Evolutionary conservation across 2,888 invertebrate genomes (phyloP), one percentile per base, ranked within the genome.

Genomic region (Drosophila flavopinicola): DNA sequence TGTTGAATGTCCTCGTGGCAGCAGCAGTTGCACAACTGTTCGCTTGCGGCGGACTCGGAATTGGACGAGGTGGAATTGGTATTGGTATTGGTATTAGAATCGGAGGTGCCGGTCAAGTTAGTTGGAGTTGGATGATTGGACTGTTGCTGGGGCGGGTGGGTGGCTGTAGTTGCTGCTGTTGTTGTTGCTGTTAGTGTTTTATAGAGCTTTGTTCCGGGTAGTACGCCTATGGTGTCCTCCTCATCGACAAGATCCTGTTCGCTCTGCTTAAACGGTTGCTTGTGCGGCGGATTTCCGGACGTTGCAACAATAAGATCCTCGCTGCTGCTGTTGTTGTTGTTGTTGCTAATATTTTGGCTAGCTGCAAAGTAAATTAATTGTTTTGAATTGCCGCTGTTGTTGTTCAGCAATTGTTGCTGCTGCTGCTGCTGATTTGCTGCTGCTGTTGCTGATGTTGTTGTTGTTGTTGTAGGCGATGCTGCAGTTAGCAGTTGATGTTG

Each of bases 331-430:
- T 25, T 66, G 51, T 15, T 53, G 37, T 44, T 57, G 51, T 38
- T 68, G 69, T 17, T 57, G 39, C 15, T 56, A 53, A 49, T 69
- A 42, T 25, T 48, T 9, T 54, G 42, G 52, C 70, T 65, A 58
- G 75, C 86, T 84, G 82, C 70, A 76, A 78, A 76, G 80, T 79
- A 85, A 70, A 85, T 75, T 74, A 71, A 73, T 75, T 78, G 79
- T 57, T 59, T 59, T 38, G 86, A 75, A 75, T 80, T 78, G 52
- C 56, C 69, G 60, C 74, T 72, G 68, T 67, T 85, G 73, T 27
- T 44, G n/a, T 27, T 17, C 44, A 73, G 75, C 41, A 75, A 38
- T 9, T 53, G 57, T 30, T 52, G 37, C 24, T 44, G 59, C 11
- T 57, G 39, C 25, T 54, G 54, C 30, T 66, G 57, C 10, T 64